phyloP scores from a whole-genome alignment of 1,140 invertebrate genomes.

The Caenorhabditis remanei region DNA sequence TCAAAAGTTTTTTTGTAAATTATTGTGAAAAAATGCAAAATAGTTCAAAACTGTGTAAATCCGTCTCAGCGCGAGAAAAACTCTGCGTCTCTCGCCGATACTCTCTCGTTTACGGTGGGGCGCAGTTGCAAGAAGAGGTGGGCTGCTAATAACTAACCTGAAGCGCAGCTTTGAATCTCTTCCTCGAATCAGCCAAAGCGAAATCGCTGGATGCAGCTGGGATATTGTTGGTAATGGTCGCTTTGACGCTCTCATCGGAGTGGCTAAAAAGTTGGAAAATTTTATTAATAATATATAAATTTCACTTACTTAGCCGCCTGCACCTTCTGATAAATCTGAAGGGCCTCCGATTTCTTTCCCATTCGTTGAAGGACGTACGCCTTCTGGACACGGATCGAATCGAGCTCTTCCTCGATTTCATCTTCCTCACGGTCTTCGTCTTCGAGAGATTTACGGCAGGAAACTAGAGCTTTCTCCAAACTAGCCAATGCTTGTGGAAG shows the following conservation, averaged over 20 bases:
- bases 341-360: conserved; percentile 21
- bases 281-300: neutral
- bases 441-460: conserved; percentile 6
- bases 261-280: neutral
- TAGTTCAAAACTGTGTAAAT: too few relatives aligned
- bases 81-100: too few relatives aligned
- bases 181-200: conserved; percentile 31
- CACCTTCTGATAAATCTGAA: conserved; percentile 51
- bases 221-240: conserved; percentile 52
- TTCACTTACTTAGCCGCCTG: conserved; percentile 25
- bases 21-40: too few relatives aligned
- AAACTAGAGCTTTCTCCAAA: conserved; percentile 57
- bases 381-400: conserved; percentile 40
- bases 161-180: conserved; percentile 56
- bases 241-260: conserved; percentile 33
- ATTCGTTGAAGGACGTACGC: conserved; percentile 59
- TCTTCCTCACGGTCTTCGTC: conserved; percentile 53
- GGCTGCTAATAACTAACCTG: neutral
- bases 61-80: too few relatives aligned
- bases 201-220: neutral
- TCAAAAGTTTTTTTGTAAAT: too few relatives aligned
- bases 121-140: too few relatives aligned
- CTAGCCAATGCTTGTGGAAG: neutral
- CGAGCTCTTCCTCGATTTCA: conserved; percentile 60
- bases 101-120: too few relatives aligned